Evolutionary conservation across 2,797 vertebrate species (phyloP), one percentile per base, ranked within the genome.

Genomic region (Molossus molossus): DNA sequence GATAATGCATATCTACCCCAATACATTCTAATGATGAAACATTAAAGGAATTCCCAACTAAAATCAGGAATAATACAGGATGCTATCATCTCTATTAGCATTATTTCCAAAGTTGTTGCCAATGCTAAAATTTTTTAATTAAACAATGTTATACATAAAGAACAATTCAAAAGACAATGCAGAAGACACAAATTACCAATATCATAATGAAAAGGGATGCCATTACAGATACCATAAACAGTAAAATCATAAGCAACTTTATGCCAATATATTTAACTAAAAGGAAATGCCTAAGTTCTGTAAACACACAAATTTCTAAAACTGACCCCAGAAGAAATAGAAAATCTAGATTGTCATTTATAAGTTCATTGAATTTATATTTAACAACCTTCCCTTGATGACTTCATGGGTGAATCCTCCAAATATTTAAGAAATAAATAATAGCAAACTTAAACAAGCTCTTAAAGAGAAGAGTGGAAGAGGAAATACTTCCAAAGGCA

Each of bases 291-390:
- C 64, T 77, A 84, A 6, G 50, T 91, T 77, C 33, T 29, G 18
- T 48, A 86, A 83, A 91, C 72, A 64, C 12, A 45, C 29, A 82
- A 85, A 37, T 48, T 92, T 84, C 60, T 67, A 92, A 83, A 94
- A 88, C 40, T 67, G 37, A 89, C 17, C 33, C 70, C 23, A 40
- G 14, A 23, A 37, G n/a, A 92, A 64, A 73, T 0, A 88, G 72
- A 82, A 90, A 93, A 62, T n/a, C 40, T 53, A 75, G 53, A 87
- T 17, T 82, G 55, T 25, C 50, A 29, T 90, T 21, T 94, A 33
- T 25, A 77, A n/a, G 60, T 69, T 82, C 82, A 75, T 50, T 12
- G 79, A 84, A 91, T 65, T 60, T 92, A 18, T 62, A 83, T 75
- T 75, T 86, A 45, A 60, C 86, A 93, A 69, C 11, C 20, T 64